Conservation (phyloP, 1,140 invertebrate species). For the Bombus sylvicola region DNA sequence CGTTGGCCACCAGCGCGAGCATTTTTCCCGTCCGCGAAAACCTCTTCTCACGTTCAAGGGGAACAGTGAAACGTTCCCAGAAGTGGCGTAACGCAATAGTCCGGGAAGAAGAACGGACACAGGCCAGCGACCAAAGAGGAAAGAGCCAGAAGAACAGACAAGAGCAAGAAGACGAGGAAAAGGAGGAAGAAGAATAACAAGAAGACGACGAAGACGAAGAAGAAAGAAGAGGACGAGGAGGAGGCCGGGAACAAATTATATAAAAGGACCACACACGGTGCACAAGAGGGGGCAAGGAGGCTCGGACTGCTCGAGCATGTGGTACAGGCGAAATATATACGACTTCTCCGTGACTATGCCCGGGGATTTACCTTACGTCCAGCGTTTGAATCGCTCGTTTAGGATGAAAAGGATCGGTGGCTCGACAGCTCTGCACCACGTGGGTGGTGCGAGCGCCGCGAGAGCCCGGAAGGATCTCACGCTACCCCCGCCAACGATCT, state of each 20-base stretch:
- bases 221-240: conserved; percentile 25
- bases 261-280: conserved; percentile 78
- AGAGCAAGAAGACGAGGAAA: not conserved
- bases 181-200: not conserved
- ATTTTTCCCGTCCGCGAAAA: not conserved
- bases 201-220: conserved; percentile 8
- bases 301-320: conserved; percentile 61
- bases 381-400: conserved; percentile 78
- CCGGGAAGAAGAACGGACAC: conserved; percentile 7
- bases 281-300: conserved; percentile 58
- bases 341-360: conserved; percentile 74
- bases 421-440: conserved; percentile 68
- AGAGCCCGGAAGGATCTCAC: conserved; percentile 71
- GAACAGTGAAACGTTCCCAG: not conserved
- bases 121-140: not conserved
- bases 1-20: not conserved
- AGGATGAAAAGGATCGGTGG: conserved; percentile 79
- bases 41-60: not conserved
- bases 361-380: conserved; percentile 75
- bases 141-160: not conserved
- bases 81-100: conserved; percentile 52
- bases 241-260: conserved; percentile 73
- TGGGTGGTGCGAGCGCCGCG: conserved; percentile 75
- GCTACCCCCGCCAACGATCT: conserved; percentile 56
- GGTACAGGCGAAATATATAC: conserved; percentile 75